Evolutionary conservation across 2,113 vertebrate genomes (phyloP), one percentile per base, ranked within the genome.

Genomic region (Sakesphorus luctuosus): DNA sequence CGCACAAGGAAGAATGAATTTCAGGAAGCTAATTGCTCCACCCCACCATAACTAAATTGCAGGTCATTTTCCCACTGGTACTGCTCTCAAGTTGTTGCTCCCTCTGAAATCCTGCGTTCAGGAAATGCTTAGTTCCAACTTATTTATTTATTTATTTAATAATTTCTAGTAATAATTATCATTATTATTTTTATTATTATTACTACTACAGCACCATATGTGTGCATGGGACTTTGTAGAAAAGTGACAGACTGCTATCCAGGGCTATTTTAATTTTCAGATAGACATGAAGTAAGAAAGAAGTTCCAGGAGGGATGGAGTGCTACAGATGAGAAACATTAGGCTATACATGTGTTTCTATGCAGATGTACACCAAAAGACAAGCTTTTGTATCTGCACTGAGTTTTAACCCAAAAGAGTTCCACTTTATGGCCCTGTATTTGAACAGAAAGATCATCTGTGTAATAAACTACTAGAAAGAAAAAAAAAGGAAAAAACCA

Each of bases 21-120:
- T 86, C 74, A 87, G 77, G 55, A 89, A 94, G 84, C 36, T 44
- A 93, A 95, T 86, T 94, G 91, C 79, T 93, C 84, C 82, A 94
- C n/a, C 68, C 93, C 82, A 73, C 93, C 24, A 0, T 61, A 79
- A 91, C 73, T 87, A 80, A 86, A 97, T 77, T 87, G 91, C 76
- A 90, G 77, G 73, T 77, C 89, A 88, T 90, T 87, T 94, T 95
- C 71, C 88, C 55, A 65, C 66, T 94, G 55, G 36, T 75, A 40
- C 9, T 84, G n/a, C 87, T 82, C 46, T 85, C n/a, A 69, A 80
- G 68, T 78, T 88, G 53, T 61, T 81, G 18, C 46, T 90, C 47
- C 17, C 50, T 74, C 73, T 79, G 28, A 88, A 94, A 86, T 56
- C 35, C 29, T 23, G 40, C 43, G 81, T 77, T 65, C 62, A 76